phyloP scores from a whole-genome alignment of 2,797 vertebrate genomes.

The Furcifer pardalis region DNA sequence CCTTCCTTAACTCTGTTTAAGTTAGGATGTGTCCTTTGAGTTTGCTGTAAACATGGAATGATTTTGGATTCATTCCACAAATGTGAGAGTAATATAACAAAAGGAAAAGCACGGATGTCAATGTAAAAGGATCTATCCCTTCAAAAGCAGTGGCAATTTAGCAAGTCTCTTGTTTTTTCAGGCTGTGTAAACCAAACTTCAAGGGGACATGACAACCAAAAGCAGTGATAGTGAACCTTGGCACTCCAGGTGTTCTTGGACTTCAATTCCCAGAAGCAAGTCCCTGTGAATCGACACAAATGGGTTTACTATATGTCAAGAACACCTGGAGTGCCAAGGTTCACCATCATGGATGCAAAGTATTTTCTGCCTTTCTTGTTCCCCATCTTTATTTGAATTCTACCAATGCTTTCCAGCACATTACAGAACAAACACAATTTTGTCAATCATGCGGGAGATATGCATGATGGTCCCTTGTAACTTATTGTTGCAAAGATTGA shows the following conservation, averaged over 20 bases:
- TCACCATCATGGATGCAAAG: too few relatives aligned
- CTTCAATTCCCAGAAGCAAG: too few relatives aligned
- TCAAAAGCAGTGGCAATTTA: neutral
- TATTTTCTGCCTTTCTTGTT: neutral
- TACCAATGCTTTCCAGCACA: neutral
- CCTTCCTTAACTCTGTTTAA: neutral
- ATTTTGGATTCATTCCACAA: neutral
- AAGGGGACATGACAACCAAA: neutral
- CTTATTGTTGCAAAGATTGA: slow-evolving; percentile 23
- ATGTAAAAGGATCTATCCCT: neutral
- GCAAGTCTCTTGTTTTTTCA: neutral
- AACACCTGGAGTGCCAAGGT: too few relatives aligned
- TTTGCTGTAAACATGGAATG: neutral
- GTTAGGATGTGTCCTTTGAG: too few relatives aligned
- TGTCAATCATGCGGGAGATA: neutral
- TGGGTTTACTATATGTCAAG: too few relatives aligned
- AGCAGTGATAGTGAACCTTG: too few relatives aligned
- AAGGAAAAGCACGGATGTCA: neutral
- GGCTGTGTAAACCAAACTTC: neutral
- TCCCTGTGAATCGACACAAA: too few relatives aligned
- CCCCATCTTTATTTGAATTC: neutral
- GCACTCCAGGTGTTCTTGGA: too few relatives aligned
- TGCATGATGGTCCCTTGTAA: neutral
- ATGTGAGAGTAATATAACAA: neutral
- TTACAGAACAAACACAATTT: slow-evolving; percentile 23